Evolutionary conservation across 2,797 vertebrate species (phyloP), one percentile per base, ranked within the genome.

Genomic region (Xiphorhynchus erythropygius): DNA sequence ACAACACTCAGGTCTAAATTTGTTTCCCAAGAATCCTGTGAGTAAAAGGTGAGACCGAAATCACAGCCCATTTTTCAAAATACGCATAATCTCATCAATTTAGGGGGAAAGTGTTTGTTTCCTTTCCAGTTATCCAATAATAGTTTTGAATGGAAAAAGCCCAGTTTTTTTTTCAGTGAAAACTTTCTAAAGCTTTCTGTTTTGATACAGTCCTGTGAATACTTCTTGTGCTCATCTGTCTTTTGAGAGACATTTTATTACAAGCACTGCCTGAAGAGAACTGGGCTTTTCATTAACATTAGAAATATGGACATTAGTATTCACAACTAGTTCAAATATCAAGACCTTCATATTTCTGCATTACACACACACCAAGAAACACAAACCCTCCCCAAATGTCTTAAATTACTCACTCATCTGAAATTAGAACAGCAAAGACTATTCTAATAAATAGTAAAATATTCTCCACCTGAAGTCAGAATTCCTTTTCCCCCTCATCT

Each of bases 1-100:
- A 64, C 97, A 97, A 97, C 97, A 97, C 97, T 94, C 95, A 18
- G 17, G 62, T 96, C 96, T 98, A 97, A 97, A 97, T 97, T 93
- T 93, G 94, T 93, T 69, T 97, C 92, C 74, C 94, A 95, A 96
- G 97, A 97, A 91, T 93, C 90, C 91, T 88, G 53, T 97, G 89
- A 87, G 88, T 79, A 94, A 95, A 91, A 97, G 94, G 96, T 87
- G 97, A 97, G 91, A 97, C 35, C 87, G 83, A 97, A 97, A 92
- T 96, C 94, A 75, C 32, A 85, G 87, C 64, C 49, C 0, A 0
- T 95, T 63, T 68, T 89, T 87, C 44, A 79, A 90, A 87, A 71
- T 50, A 53, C 1, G 1, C 39, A 42, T 39, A 60, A 33, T 78
- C 57, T 80, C 68, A 90, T 96, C 87, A 83, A 42, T 93, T 93